Conservation (phyloP, 2,113 vertebrate genomes). For the Poicephalus gulielmi region DNA sequence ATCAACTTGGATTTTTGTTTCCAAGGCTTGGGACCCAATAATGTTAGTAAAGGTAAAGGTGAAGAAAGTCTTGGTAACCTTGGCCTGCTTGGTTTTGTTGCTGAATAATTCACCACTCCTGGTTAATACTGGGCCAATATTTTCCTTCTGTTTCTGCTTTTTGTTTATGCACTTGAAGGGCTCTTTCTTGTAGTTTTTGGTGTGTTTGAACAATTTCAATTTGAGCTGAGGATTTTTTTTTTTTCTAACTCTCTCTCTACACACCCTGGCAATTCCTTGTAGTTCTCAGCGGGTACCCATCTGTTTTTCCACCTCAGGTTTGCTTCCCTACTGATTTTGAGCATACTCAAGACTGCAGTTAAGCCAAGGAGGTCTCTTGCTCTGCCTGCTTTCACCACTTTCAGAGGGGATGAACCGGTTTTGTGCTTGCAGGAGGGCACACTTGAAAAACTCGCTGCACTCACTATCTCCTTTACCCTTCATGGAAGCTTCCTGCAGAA, state of each 20-base stretch:
- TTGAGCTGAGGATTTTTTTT: neutral
- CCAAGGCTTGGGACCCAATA: neutral
- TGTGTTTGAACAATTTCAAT: neutral
- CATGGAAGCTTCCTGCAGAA: neutral
- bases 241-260: neutral
- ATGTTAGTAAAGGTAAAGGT: neutral
- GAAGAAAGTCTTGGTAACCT: fast-evolving
- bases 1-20: neutral
- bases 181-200: neutral
- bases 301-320: neutral
- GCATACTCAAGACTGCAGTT: neutral
- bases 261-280: neutral
- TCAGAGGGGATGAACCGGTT: neutral
- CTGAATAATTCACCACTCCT: neutral
- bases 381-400: neutral
- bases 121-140: neutral
- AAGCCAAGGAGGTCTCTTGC: neutral
- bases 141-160: neutral
- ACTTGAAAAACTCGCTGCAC: neutral
- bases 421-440: no score
- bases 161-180: neutral
- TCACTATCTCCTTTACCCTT: neutral
- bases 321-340: neutral
- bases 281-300: neutral
- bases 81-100: neutral